phyloP scores from a whole-genome alignment of 2,113 vertebrate species.

The Tetrax tetrax region DNA sequence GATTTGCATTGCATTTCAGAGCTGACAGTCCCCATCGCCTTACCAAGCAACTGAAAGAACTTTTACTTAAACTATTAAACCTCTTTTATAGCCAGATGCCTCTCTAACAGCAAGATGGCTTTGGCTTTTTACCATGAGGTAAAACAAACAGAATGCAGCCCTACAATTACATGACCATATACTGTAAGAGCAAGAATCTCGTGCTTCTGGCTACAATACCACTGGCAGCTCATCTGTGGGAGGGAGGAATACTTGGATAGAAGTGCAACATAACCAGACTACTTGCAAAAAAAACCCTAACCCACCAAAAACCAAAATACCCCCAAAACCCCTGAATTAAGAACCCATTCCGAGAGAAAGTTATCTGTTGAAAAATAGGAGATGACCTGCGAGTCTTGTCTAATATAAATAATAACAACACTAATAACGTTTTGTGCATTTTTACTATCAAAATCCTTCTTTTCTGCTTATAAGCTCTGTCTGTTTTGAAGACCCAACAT shows the following conservation, averaged over 20 bases:
- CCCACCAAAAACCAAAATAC: too few species aligned
- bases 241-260: not conserved
- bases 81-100: not conserved
- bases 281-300: not conserved
- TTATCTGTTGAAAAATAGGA: not conserved
- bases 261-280: not conserved
- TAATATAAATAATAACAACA: not conserved
- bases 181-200: not conserved
- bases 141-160: not conserved
- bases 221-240: not conserved
- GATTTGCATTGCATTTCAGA: not conserved
- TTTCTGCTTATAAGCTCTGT: not conserved
- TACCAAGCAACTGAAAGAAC: not conserved
- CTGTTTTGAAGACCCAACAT: not conserved
- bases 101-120: not conserved
- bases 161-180: fast-evolving
- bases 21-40: not conserved
- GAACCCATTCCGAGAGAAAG: not conserved
- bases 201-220: not conserved
- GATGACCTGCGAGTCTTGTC: not conserved
- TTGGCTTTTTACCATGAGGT: fast-evolving
- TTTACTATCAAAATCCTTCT: not conserved
- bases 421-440: not conserved
- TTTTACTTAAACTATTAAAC: not conserved
- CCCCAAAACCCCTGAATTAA: not conserved